Evolutionary conservation across 2,888 invertebrate genomes (phyloP).

Genomic region (Tholera decimalis): DNA sequence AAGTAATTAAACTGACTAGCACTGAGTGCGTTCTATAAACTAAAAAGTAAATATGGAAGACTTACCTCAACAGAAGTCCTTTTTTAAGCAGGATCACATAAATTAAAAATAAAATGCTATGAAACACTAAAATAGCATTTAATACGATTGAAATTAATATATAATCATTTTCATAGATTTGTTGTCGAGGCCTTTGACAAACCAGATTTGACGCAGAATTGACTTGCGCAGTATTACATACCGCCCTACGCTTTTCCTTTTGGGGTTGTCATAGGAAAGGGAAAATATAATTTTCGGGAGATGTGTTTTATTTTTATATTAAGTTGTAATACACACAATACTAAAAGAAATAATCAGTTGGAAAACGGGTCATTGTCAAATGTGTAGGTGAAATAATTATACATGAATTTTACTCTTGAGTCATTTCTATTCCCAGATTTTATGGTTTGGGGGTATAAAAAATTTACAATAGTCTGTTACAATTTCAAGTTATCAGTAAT

Average conservation of each 20-base stretch:
- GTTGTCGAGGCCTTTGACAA: conserved; percentile 64
- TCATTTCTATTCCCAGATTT: too few species aligned
- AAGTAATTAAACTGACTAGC: conserved; percentile 28
- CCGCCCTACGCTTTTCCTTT: conserved; percentile 5
- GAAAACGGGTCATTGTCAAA: too few species aligned
- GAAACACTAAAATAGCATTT: conserved; percentile 9
- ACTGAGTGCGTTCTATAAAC: background rate
- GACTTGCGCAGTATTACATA: conserved; percentile 75
- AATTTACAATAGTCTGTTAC: too few species aligned
- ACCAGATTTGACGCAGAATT: conserved; percentile 71
- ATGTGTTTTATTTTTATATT: background rate
- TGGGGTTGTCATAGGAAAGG: conserved; percentile 65
- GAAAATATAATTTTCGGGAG: conserved; percentile 42
- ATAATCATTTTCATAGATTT: conserved; percentile 49
- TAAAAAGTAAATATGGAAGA: background rate
- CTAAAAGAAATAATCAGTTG: background rate
- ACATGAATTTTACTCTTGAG: too few species aligned
- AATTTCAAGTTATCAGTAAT: too few species aligned
- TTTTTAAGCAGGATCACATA: background rate
- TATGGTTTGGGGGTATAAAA: too few species aligned
- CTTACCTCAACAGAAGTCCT: conserved; percentile 44
- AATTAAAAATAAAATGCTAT: conserved; percentile 5
- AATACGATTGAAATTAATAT: conserved; percentile 26
- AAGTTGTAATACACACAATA: too few species aligned
- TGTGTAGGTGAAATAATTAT: too few species aligned